phyloP scores from a whole-genome alignment of 2,797 vertebrate species.

The Microtus californicus region DNA sequence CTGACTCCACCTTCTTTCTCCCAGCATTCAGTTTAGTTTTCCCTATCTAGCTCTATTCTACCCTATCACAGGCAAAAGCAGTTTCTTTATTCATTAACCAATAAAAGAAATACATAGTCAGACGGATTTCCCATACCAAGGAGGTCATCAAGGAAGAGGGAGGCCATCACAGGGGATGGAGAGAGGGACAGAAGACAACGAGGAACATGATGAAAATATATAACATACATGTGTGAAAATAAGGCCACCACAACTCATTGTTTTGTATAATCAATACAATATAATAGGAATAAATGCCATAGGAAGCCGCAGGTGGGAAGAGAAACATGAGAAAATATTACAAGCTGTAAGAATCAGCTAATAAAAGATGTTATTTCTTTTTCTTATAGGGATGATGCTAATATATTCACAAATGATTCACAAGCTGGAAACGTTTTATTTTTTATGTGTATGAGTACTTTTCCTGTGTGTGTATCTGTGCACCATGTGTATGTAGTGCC shows the following conservation, averaged over 20 bases:
- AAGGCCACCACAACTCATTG: background rate
- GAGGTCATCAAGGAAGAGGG: background rate
- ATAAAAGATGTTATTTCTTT: background rate
- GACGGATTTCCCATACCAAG: no score
- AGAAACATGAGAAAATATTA: background rate
- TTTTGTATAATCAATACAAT: background rate
- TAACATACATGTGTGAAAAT: background rate
- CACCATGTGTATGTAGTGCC: background rate
- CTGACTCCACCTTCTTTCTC: no score
- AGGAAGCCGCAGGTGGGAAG: background rate
- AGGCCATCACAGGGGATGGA: background rate
- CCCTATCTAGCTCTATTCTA: no score
- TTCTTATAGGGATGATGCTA: background rate
- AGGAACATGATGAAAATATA: background rate
- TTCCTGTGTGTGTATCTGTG: background rate
- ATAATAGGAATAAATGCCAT: background rate
- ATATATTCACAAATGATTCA: background rate
- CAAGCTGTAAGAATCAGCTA: background rate
- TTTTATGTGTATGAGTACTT: background rate
- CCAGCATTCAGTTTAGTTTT: no score
- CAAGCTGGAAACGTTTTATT: background rate
- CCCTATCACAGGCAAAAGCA: no score
- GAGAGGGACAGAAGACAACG: background rate
- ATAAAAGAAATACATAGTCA: no score
- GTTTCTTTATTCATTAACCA: no score